Conservation (phyloP, 2,888 invertebrate genomes). For the Thera obeliscata region DNA sequence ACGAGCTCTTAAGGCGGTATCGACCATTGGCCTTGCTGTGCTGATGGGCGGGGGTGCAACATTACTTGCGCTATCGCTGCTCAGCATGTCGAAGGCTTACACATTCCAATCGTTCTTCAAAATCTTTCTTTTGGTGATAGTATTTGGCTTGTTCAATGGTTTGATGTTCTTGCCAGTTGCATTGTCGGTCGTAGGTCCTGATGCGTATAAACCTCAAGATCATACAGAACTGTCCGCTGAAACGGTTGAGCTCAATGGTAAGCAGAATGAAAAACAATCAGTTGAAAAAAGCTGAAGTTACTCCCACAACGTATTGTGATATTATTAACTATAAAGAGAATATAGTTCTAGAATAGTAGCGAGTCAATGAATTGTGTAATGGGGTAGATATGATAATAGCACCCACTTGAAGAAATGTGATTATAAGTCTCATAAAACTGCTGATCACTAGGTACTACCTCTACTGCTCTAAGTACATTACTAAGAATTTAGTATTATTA, state of each 20-base stretch:
- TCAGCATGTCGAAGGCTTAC: constrained; percentile 89
- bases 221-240: constrained; percentile 54
- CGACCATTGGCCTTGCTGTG: constrained; percentile 90
- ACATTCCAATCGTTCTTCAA: constrained; percentile 90
- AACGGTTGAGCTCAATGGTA: constrained; percentile 68
- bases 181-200: constrained; percentile 89
- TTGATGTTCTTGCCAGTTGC: constrained; percentile 90
- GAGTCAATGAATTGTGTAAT: no score
- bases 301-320: constrained; percentile 17
- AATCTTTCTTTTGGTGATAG: constrained; percentile 90
- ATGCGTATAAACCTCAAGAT: constrained; percentile 66
- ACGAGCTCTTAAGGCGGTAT: constrained; percentile 86
- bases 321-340: constrained; percentile 16
- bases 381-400: no score
- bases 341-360: not conserved
- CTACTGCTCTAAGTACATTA: not conserved
- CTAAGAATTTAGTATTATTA: not conserved
- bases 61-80: constrained; percentile 88
- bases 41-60: constrained; percentile 91
- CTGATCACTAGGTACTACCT: not conserved
- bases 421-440: not conserved
- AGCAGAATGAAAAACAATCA: constrained; percentile 49
- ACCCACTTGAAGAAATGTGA: no score
- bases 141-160: constrained; percentile 92
- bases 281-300: constrained; percentile 9